Evolutionary conservation across 2,113 vertebrate species (phyloP), one percentile per base, ranked within the genome.

Genomic region (Nothocercus nigrocapillus): DNA sequence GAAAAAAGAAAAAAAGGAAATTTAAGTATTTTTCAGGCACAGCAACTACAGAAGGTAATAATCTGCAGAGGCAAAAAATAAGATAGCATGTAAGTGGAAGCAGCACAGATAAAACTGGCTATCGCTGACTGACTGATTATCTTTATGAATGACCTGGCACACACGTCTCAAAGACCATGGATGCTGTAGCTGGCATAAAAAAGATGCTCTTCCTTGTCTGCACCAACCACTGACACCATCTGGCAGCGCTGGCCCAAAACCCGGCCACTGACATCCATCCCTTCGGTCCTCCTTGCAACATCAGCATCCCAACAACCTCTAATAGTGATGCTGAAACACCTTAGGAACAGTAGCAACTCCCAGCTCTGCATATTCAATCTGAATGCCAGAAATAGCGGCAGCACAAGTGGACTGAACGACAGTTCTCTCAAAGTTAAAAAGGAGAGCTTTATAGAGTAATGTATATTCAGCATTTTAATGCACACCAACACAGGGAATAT

Each of bases 231-330:
- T 1, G 5, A 44, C 34, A 74, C 24, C 30, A 70, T 13, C 61
- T 75, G 56, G 36, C 16, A 81, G 30, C 14, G 83, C 27, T 49
- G 63, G 38, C 24, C 62, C 44, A 90, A 74, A 85, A 70, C 30
- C 25, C 40, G 62, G 34, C 34, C 15, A 59, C 40, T 16, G 11
- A 32, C 47, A 63, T 7, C 36, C 38, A 27, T 53, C 4, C 9
- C 25, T 87, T 2, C 11, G 44, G 14, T 15, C 24, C 66, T 80
- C n/a, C 47, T 9, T 80, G 36, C n/a, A 56, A n/a, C 13, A 75
- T 5, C 51, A 49, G 47, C 2, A 1, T 80, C 70, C 73, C 3
- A 2, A 69, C 0, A 0, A 59, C 20, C 70, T 73, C 13, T 4
- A 85, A 80, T 0, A 3, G 25, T 38, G 73, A 73, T 67, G n/a